Conservation (phyloP, 1,140 invertebrate genomes). For the Euwallacea fornicatus region DNA sequence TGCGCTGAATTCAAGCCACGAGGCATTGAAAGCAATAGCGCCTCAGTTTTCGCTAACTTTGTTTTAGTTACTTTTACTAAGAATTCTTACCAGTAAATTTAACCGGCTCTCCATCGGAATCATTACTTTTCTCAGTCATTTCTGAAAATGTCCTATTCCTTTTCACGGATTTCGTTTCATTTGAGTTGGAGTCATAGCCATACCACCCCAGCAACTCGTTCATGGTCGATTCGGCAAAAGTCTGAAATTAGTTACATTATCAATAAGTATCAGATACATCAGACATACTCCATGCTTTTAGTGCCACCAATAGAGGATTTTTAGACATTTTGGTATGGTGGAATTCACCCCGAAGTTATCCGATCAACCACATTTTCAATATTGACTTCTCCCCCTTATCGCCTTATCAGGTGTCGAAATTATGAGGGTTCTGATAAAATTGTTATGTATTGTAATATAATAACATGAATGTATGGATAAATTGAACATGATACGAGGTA, state of each 20-base stretch:
- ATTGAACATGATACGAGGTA: constrained; percentile 20
- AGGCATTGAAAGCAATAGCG: no score
- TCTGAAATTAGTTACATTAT: constrained; percentile 59
- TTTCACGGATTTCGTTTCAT: constrained; percentile 43
- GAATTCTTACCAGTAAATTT: constrained; percentile 43
- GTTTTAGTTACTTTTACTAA: background rate
- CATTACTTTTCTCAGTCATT: constrained; percentile 37
- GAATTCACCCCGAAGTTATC: no score
- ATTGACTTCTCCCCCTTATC: no score
- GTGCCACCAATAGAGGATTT: no score
- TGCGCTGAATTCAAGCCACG: no score
- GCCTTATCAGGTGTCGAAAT: no score
- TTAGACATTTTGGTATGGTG: no score
- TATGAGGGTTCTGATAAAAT: no score
- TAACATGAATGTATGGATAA: constrained; percentile 2
- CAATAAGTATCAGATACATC: background rate
- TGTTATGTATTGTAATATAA: background rate
- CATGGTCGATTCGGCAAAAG: constrained; percentile 87
- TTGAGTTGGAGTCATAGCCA: constrained; percentile 75
- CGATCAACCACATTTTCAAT: no score
- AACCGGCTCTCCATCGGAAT: constrained; percentile 44
- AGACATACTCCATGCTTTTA: background rate
- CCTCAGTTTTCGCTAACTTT: no score
- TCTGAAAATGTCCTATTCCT: constrained; percentile 42
- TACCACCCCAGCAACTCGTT: constrained; percentile 89